Evolutionary conservation across 2,888 invertebrate genomes (phyloP), one percentile per base, ranked within the genome.

Genomic region (Hydrotaea cyrtoneurina): DNA sequence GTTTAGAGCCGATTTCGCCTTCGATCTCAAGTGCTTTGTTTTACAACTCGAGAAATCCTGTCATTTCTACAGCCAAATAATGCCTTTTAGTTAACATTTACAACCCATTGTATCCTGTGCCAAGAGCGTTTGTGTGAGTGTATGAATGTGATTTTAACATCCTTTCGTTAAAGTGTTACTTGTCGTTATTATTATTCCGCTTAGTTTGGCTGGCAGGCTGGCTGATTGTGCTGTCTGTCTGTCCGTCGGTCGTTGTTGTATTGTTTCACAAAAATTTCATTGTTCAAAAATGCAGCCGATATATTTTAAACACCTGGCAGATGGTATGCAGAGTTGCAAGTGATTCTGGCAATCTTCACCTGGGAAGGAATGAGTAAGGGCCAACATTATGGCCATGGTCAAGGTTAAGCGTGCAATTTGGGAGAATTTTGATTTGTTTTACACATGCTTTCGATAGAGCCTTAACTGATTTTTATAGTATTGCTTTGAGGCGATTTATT

Each of bases 111-210:
- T 69, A 31, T 82, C 76, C 78, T 82, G 69, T 8, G 4, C 19
- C 21, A 21, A 15, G 11, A 21, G 73, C 13, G 64, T 73, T 39
- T 59, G 66, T 50, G 17, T 76, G 79, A 23, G 73, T 59, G 53
- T 72, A 85, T 77, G 69, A 69, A 69, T 69, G 69, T 43, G 69
- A 69, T 69, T 69, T 85, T 77, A 73, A 82, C 76, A 85, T 82
- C 82, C 84, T 85, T 77, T 77, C 57, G 69, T 66, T 82, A 74
- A 79, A 77, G 73, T 74, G 66, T 77, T 82, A 77, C 79, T 81
- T 79, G 69, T 77, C 69, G 69, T 69, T 46, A 69, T 69, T 69
- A 69, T 69, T 23, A 66, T 66, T 43, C 66, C 17, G 78, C 17
- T 76, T 64, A 43, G 76, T 66, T 73, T 26, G 77, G 59, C 31